Conservation (phyloP, 2,888 invertebrate species). For the Drosophila setosimentum region DNA sequence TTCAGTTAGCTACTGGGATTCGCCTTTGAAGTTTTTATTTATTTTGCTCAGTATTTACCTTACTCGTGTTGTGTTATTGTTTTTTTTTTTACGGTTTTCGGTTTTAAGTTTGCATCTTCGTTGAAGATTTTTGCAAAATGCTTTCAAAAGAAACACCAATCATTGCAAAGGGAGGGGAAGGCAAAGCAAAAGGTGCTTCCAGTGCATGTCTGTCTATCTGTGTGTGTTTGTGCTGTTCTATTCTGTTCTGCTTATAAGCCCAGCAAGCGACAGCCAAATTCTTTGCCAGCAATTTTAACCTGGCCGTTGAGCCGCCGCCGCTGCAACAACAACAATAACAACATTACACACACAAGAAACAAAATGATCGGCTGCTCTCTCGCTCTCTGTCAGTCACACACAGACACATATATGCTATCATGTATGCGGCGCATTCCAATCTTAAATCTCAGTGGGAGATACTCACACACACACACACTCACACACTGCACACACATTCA, state of each 20-base stretch:
- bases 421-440: constrained; percentile 79
- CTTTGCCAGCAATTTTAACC: constrained; percentile 67
- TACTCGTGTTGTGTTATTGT: constrained; percentile 38
- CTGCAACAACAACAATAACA: constrained; percentile 30
- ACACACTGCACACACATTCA: not conserved
- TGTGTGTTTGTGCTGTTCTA: constrained; percentile 49
- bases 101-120: constrained; percentile 34
- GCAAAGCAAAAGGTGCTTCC: constrained; percentile 38
- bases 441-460: constrained; percentile 80
- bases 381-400: constrained; percentile 32
- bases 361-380: constrained; percentile 54
- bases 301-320: constrained; percentile 56
- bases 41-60: constrained; percentile 71
- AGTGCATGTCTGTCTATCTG: constrained; percentile 12
- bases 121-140: constrained; percentile 52
- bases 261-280: constrained; percentile 57
- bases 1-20: constrained; percentile 82
- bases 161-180: constrained; percentile 3
- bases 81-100: constrained; percentile 37
- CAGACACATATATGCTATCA: constrained; percentile 56
- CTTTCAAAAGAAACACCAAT: constrained; percentile 21
- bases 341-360: constrained; percentile 49
- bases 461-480: constrained; percentile 30
- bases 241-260: constrained; percentile 55
- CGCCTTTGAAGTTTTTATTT: constrained; percentile 73